These are phyloP conservation scores for Felis catus DNA, from an alignment of 2,113 vertebrate species.

Conservation along the genomic window F.catus_Fca126_mat1.0 CM031414.1:69491501-69492000, in stretches of 20 bases:
- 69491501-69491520: background rate
- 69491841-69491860: background rate
- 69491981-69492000: background rate
- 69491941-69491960: background rate
- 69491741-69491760: background rate
- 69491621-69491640: background rate
- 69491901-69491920: background rate
- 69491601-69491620: background rate
- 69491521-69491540: background rate
- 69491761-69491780: constrained; percentile 2
- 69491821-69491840: background rate
- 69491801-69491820: background rate
- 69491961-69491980: background rate
- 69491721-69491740: background rate
- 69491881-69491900: background rate
- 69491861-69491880: background rate
- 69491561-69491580: background rate
- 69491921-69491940: background rate
- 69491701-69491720: background rate
- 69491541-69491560: background rate
- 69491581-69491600: background rate
- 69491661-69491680: background rate
- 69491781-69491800: background rate
- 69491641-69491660: background rate
- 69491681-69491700: background rate